Base-by-base conservation (phyloP, 2,888 invertebrate genomes). In the Ellobium chinense region DNA sequence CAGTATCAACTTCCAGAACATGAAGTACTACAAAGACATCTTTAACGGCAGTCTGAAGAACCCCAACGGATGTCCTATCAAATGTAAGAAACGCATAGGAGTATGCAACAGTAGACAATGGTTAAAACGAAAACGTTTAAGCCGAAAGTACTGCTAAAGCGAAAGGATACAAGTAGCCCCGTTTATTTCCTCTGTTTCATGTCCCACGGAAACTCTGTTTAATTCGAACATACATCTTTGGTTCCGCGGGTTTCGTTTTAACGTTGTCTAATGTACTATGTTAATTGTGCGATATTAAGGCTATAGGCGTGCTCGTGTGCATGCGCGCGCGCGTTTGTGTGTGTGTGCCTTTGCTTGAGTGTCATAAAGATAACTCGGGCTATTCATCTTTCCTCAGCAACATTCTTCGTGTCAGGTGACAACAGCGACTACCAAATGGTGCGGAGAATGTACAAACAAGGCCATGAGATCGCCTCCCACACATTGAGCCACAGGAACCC, bases 361-460 rank as follows among this genome's bases (percentile, higher is more conserved):
- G n/a, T 3, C 65, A 46, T 46, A 46, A 7, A 46, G 7, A 12
- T 46, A 46, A 18, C 18, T 46, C 18, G 7, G 46, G 7, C 18
- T 46, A 18, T 46, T 18, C 2, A 12, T 60, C 14, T 72, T 14
- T 12, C 58, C 58, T 9, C 68, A 74, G 96, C 9, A 97, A 98
- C 1, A 63, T 99, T 99, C 95, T 99, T 98, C 94, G 97, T 99
- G 83, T 98, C 98, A 72, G 99, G 99, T 93, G 99, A 99, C 94
- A 99, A 98, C 98, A 99, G 99, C 79, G 98, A 99, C 94, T 99
- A 99, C 94, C 97, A 97, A 94, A 97, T 97, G 94, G 98, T 99
- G 83, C 98, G 98, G 94, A 97, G 98, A 94, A 95, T 99, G 85
- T 97, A 98, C 94, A 95, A 97, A 87, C 95, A 96, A 91, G 99